Evolutionary conservation across 2,113 vertebrate species (phyloP).

Genomic region (Odocoileus hemionus): DNA sequence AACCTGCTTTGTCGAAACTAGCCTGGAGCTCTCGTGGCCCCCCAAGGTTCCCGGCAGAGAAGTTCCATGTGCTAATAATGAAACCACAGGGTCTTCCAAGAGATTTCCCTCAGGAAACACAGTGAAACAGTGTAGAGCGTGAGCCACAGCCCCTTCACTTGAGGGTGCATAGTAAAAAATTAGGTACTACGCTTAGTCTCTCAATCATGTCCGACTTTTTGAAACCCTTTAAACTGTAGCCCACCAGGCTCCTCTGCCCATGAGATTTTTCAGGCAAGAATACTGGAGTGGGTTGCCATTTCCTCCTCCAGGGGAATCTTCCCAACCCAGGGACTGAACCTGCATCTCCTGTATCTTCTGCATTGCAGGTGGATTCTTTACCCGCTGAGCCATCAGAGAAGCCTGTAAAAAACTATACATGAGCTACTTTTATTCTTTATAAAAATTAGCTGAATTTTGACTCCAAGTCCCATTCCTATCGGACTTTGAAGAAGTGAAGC

Average conservation of each 20-base stretch:
- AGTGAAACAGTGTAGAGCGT: not conserved
- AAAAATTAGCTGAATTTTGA: not conserved
- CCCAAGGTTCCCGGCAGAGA: not conserved
- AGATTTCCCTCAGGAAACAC: not conserved
- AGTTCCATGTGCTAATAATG: not conserved
- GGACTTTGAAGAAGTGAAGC: not conserved
- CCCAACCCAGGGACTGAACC: not conserved
- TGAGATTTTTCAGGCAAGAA: not conserved
- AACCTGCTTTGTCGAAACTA: not conserved
- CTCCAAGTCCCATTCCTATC: not conserved
- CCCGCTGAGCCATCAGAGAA: not conserved
- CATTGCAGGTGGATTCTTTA: not conserved
- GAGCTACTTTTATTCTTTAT: not conserved
- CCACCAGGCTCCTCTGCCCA: not conserved
- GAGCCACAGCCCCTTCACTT: not conserved
- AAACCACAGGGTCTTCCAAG: not conserved
- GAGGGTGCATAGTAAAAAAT: not conserved
- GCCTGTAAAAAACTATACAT: not conserved
- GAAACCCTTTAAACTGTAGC: not conserved
- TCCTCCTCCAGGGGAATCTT: not conserved
- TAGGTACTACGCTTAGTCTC: not conserved
- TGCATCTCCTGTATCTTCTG: not conserved
- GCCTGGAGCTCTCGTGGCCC: not conserved
- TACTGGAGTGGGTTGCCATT: not conserved
- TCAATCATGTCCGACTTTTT: not conserved